phyloP scores from a whole-genome alignment of 2,888 invertebrate species.

The Pinctada fucata region DNA sequence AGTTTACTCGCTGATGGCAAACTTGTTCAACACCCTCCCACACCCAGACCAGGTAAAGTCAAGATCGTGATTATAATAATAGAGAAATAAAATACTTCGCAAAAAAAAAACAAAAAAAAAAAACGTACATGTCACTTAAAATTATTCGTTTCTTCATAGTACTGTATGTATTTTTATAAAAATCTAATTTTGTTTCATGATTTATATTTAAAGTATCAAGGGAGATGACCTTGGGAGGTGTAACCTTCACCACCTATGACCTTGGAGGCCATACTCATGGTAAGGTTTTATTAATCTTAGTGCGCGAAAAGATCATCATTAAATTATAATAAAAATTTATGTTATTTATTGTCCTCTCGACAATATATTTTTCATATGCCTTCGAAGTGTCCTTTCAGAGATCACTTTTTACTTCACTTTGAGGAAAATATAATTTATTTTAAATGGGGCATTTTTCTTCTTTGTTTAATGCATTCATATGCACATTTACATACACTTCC shows the following conservation, averaged over 20 bases:
- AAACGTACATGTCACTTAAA: not conserved
- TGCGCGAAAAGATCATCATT: too few relatives aligned
- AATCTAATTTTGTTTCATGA: too few relatives aligned
- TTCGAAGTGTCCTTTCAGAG: too few relatives aligned
- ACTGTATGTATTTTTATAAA: too few relatives aligned
- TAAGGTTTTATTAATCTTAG: constrained; percentile 30
- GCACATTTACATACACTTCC: not conserved
- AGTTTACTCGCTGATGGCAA: constrained; percentile 45
- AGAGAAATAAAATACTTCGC: not conserved
- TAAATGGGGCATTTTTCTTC: too few relatives aligned
- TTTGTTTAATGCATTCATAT: not conserved
- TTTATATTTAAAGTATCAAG: constrained; percentile 50
- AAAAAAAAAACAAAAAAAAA: constrained; percentile 6
- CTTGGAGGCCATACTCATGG: constrained; percentile 65
- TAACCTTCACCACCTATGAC: constrained; percentile 65
- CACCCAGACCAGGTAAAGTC: constrained; percentile 46
- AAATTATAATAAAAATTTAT: too few relatives aligned
- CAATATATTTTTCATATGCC: too few relatives aligned
- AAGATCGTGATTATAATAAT: too few relatives aligned
- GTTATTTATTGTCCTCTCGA: too few relatives aligned
- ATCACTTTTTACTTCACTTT: too few relatives aligned
- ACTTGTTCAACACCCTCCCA: constrained; percentile 53
- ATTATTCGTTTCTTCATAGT: not conserved
- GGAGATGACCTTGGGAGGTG: constrained; percentile 51
- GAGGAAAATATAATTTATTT: too few relatives aligned